Percentiles rank a stretch among this genome's conserved stretches.
These are phyloP conservation scores for Hymenopus coronatus DNA, from an alignment of 2,888 invertebrate species.

Conservation along the genomic window DNA sequence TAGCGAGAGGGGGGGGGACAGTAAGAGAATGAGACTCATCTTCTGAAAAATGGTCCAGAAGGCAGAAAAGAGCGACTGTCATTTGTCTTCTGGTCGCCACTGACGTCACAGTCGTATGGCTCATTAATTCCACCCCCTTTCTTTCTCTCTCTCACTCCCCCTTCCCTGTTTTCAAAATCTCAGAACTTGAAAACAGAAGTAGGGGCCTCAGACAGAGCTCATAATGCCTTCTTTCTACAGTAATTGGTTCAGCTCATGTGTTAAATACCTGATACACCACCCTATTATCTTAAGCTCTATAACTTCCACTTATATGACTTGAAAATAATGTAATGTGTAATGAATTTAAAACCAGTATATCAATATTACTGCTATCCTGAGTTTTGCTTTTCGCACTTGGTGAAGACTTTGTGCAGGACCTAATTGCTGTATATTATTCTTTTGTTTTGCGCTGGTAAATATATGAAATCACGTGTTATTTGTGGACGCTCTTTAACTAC, in stretches of 20 bases:
- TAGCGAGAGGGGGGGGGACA: background rate
- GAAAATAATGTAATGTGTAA: no score
- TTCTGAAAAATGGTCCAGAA: slow-evolving; percentile 13
- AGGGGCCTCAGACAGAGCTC: background rate
- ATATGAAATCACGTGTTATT: no score
- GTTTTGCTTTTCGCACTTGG: no score
- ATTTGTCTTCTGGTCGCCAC: slow-evolving; percentile 10
- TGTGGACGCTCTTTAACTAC: no score
- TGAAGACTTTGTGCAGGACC: no score
- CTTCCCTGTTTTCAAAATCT: background rate
- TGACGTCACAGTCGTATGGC: background rate
- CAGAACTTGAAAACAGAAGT: background rate
- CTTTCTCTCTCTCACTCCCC: background rate
- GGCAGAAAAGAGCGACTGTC: slow-evolving; percentile 5
- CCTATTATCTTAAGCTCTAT: no score
- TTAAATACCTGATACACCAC: background rate
- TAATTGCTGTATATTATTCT: no score
- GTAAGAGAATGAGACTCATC: background rate
- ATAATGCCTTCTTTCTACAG: background rate
- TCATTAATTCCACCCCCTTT: slow-evolving; percentile 1
- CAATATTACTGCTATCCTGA: no score
- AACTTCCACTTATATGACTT: no score
- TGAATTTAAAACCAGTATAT: no score
- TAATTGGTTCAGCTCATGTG: background rate
- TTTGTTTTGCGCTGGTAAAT: no score